These are phyloP conservation scores for Cinara cedri DNA, from an alignment of 2,888 invertebrate genomes.

Conservation along the genomic window DNA sequence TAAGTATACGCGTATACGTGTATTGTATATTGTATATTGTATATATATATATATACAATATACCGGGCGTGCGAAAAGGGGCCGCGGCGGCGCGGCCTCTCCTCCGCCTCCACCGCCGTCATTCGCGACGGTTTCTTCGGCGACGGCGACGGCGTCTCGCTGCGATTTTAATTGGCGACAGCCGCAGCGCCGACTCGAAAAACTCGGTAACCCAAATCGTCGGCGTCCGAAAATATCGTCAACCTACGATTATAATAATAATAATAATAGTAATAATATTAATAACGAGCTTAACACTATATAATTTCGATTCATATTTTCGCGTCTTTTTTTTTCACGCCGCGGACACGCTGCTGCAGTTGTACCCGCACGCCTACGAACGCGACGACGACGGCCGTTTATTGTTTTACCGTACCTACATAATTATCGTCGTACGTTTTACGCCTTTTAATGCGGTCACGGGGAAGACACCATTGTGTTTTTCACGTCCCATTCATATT, in stretches of 20 bases:
- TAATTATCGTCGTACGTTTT: neutral
- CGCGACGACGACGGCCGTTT: neutral
- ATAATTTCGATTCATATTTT: conserved; percentile 34
- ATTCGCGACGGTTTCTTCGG: conserved; percentile 50
- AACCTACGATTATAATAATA: neutral
- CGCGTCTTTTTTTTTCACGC: no score
- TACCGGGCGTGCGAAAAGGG: neutral
- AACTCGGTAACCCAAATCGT: conserved; percentile 50
- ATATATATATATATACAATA: no score
- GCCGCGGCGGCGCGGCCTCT: neutral
- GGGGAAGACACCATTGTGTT: conserved; percentile 27
- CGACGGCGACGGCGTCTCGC: neutral
- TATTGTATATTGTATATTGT: no score
- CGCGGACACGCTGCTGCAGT: neutral
- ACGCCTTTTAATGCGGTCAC: conserved; percentile 30
- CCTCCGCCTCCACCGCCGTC: no score
- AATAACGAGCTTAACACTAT: neutral
- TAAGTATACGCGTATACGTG: no score
- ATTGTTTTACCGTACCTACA: conserved; percentile 2
- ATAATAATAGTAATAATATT: conserved; percentile 4
- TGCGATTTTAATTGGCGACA: conserved; percentile 8
- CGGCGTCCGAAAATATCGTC: neutral
- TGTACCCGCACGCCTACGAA: neutral
- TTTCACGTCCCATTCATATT: neutral
- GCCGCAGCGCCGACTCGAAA: neutral